These are phyloP conservation scores for Battus philenor DNA, from an alignment of 1,140 invertebrate species.

Conservation along the genomic window DNA sequence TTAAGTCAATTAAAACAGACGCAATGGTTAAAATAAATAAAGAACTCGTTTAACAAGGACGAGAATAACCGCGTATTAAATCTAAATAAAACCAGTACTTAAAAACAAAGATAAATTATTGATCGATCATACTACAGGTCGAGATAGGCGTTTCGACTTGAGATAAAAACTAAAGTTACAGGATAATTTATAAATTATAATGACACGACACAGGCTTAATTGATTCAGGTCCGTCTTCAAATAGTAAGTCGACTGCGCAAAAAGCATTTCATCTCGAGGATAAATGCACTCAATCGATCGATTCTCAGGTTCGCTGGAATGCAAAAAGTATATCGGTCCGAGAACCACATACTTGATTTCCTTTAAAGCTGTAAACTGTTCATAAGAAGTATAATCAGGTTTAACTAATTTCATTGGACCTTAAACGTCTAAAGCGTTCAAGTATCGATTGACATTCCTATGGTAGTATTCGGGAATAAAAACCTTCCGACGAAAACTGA, in stretches of 20 bases:
- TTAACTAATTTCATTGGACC: slow-evolving; percentile 28
- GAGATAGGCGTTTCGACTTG: not conserved
- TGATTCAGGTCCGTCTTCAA: slow-evolving; percentile 3
- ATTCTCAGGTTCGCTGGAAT: slow-evolving; percentile 7
- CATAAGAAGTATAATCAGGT: slow-evolving; percentile 3
- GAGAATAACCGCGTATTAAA: not conserved
- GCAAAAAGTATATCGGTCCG: slow-evolving; percentile 4
- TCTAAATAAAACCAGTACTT: not conserved
- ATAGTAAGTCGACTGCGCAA: slow-evolving; percentile 9
- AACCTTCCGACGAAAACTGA: slow-evolving; percentile 18
- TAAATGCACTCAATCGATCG: slow-evolving; percentile 1
- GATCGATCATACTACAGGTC: slow-evolving; percentile 2
- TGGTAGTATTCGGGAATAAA: slow-evolving; percentile 22
- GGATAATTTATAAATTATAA: slow-evolving; percentile 12
- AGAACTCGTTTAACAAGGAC: not conserved
- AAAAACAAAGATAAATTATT: slow-evolving; percentile 12
- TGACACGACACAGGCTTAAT: slow-evolving; percentile 2
- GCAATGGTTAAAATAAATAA: not conserved
- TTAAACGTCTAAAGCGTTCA: slow-evolving; percentile 20
- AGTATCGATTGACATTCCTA: slow-evolving; percentile 25
- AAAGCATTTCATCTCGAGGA: not conserved
- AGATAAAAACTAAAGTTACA: slow-evolving; percentile 3
- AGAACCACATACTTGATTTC: slow-evolving; percentile 10
- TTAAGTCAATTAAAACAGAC: not conserved
- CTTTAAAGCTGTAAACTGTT: slow-evolving; percentile 6